These are phyloP conservation scores for Corapipo altera DNA, from an alignment of 2,113 vertebrate genomes.

Conservation along the genomic window DNA sequence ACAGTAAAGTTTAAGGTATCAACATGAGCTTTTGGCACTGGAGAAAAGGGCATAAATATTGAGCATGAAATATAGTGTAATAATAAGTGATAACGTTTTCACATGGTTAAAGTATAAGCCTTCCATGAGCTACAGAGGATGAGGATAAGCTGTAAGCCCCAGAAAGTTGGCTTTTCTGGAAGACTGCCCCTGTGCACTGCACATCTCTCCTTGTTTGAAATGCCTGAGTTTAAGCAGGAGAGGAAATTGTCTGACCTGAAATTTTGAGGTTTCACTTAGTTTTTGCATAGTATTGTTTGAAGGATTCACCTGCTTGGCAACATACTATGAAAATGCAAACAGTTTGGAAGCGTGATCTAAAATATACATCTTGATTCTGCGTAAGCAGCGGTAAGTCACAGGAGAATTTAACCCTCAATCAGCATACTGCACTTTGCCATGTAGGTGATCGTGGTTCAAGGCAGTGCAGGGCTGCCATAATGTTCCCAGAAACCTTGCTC, in stretches of 20 bases:
- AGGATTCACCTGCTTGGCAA: not conserved
- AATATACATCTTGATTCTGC: not conserved
- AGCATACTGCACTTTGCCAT: fast-evolving
- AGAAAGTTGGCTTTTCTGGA: not conserved
- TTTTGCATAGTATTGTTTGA: not conserved
- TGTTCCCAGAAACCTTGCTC: not conserved
- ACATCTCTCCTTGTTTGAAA: not conserved
- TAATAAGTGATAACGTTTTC: not conserved
- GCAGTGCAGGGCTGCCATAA: not conserved
- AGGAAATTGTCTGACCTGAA: not conserved
- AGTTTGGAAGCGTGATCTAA: not conserved
- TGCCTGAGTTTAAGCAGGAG: not conserved
- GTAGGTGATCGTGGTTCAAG: too few species aligned
- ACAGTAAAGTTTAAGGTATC: not conserved
- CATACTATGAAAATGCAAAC: not conserved
- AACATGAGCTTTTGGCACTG: not conserved
- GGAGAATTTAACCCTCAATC: not conserved
- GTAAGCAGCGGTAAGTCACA: not conserved
- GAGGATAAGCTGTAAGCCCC: not conserved
- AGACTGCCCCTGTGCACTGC: not conserved
- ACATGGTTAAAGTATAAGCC: not conserved
- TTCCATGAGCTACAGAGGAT: not conserved
- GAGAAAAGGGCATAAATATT: not conserved
- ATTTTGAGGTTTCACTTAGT: not conserved
- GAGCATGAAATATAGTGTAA: not conserved